phyloP scores from a whole-genome alignment of 2,797 vertebrate species.

The Lagocephalus sceleratus region DNA sequence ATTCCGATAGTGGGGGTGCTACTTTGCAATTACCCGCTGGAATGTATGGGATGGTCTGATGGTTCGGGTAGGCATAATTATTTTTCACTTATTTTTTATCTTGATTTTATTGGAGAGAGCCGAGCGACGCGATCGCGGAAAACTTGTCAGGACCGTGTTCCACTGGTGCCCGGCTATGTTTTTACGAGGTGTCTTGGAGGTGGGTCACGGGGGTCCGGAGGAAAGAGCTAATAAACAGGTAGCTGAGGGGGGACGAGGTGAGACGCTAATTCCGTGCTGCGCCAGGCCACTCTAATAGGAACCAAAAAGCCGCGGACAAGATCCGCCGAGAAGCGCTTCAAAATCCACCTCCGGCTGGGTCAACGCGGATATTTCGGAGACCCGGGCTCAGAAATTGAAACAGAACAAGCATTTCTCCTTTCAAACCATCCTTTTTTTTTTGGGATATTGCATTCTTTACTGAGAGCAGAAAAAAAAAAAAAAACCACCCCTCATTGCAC shows the following conservation, averaged over 20 bases:
- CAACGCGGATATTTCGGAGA: constrained; percentile 44
- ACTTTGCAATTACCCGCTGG: constrained; percentile 73
- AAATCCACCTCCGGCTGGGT: constrained; percentile 32
- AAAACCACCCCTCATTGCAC: constrained; percentile 61
- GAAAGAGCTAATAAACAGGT: constrained; percentile 86
- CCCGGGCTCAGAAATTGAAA: constrained; percentile 35
- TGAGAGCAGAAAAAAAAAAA: constrained; percentile 35
- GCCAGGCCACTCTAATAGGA: constrained; percentile 75
- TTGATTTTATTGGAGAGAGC: constrained; percentile 92
- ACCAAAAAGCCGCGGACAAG: constrained; percentile 54
- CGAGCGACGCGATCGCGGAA: constrained; percentile 62
- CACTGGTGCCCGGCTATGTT: constrained; percentile 78
- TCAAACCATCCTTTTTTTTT: constrained; percentile 62
- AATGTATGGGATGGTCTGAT: constrained; percentile 80
- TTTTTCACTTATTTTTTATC: constrained; percentile 97
- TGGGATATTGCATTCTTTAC: constrained; percentile 66
- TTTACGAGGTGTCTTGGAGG: constrained; percentile 92
- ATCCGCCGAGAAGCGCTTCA: constrained; percentile 44
- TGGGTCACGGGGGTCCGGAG: constrained; percentile 85
- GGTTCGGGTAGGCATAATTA: constrained; percentile 82
- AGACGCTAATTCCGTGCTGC: constrained; percentile 79
- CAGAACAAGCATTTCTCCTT: constrained; percentile 48
- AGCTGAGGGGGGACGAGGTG: constrained; percentile 84
- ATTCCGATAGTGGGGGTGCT: constrained; percentile 63
- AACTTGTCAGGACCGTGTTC: constrained; percentile 75